Evolutionary conservation across 2,888 invertebrate genomes (phyloP), one percentile per base, ranked within the genome.

Genomic region (Sphaerophoria rueppellii): DNA sequence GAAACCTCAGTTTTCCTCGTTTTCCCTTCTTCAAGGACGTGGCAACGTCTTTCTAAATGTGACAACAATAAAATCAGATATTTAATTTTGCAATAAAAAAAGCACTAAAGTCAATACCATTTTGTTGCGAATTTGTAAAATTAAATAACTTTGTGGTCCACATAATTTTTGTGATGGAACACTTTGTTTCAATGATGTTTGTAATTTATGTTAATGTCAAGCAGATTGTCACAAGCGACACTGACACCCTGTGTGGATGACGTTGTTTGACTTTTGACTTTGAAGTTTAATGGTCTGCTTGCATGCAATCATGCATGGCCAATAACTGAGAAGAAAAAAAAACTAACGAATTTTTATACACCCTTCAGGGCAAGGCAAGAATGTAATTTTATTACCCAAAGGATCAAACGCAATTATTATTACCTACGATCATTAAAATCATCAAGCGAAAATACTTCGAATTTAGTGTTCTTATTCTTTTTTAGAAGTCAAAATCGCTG

Each of bases 231-330:
- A 3, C 6, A 9, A 7, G 24, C 4, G 16, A 9, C 24, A 24
- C 5, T 16, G 65, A n/a, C 67, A 67, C 67, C 67, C 54, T 54
- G 54, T 67, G 24, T 32, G 7, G 24, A 24, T 24, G 4, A 43
- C 54, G 40, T 37, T 67, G 52, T 55, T 61, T 69, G 61, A 77
- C 71, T 76, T 70, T 79, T 67, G 67, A 50, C 80, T 80, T 72
- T 52, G 43, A 72, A 58, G 61, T 55, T 46, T 82, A 72, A 83
- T 80, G 63, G 67, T n/a, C 50, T 60, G 65, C 24, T 76, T 14
- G 46, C 83, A 80, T 75, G 83, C 79, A 76, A 80, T 80, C 75
- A 69, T 79, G 79, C 82, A 74, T 70, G 74, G 74, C 79, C 55
- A 55, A 24, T 12, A 43, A 9, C 43, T 11, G 12, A 12, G 12